These are phyloP conservation scores for Drosophila navojoa DNA, from an alignment of 1,140 invertebrate genomes.

Conservation along the genomic window DNA sequence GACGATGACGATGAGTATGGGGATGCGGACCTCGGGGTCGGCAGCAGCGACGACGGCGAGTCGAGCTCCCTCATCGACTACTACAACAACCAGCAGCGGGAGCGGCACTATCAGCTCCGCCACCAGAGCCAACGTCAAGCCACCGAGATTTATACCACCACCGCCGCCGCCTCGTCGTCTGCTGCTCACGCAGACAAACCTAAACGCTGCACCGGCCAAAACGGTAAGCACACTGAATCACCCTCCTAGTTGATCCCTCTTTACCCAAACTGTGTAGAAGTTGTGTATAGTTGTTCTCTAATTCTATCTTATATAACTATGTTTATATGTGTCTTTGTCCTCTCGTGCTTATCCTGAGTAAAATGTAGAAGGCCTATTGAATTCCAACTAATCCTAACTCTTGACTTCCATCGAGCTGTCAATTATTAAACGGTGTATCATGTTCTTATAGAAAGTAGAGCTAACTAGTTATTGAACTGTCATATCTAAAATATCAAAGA, in stretches of 20 bases:
- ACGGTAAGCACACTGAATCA: slow-evolving; percentile 35
- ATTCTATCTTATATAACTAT: background rate
- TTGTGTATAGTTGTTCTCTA: background rate
- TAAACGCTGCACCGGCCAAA: slow-evolving; percentile 57
- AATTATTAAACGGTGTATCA: too few relatives aligned
- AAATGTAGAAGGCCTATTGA: too few relatives aligned
- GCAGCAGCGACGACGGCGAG: slow-evolving; percentile 57
- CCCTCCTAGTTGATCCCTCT: background rate
- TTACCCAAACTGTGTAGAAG: too few relatives aligned
- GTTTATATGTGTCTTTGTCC: too few relatives aligned
- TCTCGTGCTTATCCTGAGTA: too few relatives aligned
- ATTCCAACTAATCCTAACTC: too few relatives aligned
- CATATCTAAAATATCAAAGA: too few relatives aligned
- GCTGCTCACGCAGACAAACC: slow-evolving; percentile 77
- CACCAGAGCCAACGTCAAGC: slow-evolving; percentile 68
- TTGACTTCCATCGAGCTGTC: too few relatives aligned
- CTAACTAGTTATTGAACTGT: too few relatives aligned
- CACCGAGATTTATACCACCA: slow-evolving; percentile 78
- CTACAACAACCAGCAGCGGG: slow-evolving; percentile 82
- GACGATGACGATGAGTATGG: slow-evolving; percentile 20
- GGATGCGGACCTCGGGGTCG: slow-evolving; percentile 36
- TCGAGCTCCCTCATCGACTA: slow-evolving; percentile 78
- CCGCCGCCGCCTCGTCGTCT: slow-evolving; percentile 81
- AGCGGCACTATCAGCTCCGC: slow-evolving; percentile 75
- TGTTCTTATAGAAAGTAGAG: too few relatives aligned